Evolutionary conservation across 2,888 invertebrate species (phyloP).

Genomic region (Antheraea yamamai): DNA sequence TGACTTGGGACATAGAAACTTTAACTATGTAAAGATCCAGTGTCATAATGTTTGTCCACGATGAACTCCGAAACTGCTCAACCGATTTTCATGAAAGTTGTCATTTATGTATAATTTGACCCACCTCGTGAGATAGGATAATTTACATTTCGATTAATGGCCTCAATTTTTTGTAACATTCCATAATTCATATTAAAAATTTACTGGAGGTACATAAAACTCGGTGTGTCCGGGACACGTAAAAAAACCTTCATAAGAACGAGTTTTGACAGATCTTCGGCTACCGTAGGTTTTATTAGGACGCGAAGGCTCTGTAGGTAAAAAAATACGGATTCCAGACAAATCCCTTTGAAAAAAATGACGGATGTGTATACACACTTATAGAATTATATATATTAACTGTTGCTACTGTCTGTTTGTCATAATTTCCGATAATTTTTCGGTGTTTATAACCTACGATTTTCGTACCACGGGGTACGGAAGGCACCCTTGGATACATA

Average conservation of each 20-base stretch:
- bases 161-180: not conserved
- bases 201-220: not conserved
- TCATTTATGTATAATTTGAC: too few species aligned
- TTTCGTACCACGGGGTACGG: too few species aligned
- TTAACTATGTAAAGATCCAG: too few species aligned
- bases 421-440: not conserved
- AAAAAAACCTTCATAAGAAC: conserved; percentile 10
- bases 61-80: too few species aligned
- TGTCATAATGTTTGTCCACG: too few species aligned
- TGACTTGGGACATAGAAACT: too few species aligned
- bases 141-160: too few species aligned
- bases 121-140: too few species aligned
- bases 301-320: conserved; percentile 21
- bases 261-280: conserved; percentile 7
- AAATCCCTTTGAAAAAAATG: conserved; percentile 5
- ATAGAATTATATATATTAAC: not conserved
- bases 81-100: too few species aligned
- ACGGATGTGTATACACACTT: not conserved
- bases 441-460: too few species aligned
- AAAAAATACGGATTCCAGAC: not conserved
- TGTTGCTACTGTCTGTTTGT: not conserved
- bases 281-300: conserved; percentile 23
- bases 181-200: not conserved
- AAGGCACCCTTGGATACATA: not conserved
- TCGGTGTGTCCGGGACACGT: not conserved